Evolutionary conservation across 2,113 vertebrate genomes (phyloP), one percentile per base, ranked within the genome.

Genomic region (Sinosuthora webbiana): DNA sequence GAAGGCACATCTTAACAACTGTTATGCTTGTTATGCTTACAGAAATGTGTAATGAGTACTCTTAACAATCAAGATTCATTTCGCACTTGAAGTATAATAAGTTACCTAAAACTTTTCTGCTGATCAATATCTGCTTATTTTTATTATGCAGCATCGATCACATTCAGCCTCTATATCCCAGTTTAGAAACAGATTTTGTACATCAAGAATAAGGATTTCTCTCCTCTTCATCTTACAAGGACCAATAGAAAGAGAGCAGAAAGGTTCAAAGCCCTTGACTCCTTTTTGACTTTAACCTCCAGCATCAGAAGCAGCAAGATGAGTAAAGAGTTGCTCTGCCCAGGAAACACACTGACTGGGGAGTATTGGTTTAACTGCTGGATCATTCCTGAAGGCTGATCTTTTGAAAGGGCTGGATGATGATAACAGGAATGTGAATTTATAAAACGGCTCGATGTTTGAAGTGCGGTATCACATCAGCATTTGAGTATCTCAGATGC

Each of bases 11-110:
- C 27, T 56, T 49, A 70, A 55, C 13, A 81, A 33, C 15, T 75
- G 19, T 70, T 53, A 41, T 0, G 0, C n/a, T 39, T 75, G 19
- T 70, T 53, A 41, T 0, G 0, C n/a, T 39, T 65, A 11, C 5
- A 50, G 71, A 83, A 73, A 73, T 33, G 8, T 42, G 20, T 59
- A 50, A 9, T 81, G 55, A 65, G 13, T 67, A 25, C 31, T 59
- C n/a, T 35, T 62, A 71, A 44, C 20, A 52, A 17, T 11, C 25
- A 41, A 57, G 30, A 15, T 63, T 82, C 8, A 31, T 78, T 77
- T 74, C 3, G 60, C 65, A 33, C 33, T 79, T 70, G 24, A 68
- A 57, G 21, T 65, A 50, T 39, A 44, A n/a, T 41, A 42, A 71
- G 15, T 33, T 65, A 25, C 45, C 30, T 87, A 49, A 85, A 88